Evolutionary conservation across 2,797 vertebrate species (phyloP), one percentile per base, ranked within the genome.

Genomic region (Zalophus californianus): DNA sequence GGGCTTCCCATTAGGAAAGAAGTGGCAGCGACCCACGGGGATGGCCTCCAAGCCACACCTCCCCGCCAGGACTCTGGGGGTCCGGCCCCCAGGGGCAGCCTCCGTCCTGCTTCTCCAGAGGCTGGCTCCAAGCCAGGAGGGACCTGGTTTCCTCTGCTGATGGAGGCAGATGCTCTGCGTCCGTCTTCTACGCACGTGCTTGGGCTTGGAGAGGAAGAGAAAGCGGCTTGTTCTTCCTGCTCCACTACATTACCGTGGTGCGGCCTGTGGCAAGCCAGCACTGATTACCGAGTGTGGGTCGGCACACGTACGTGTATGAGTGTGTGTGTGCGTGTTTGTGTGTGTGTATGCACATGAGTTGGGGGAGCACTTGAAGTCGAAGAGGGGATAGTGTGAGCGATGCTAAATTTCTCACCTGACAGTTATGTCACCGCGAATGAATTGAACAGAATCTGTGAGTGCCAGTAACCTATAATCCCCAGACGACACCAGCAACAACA

Each of bases 151-250:
- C 60, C 68, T 77, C 85, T 90, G 94, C 86, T 38, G 79, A 54
- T 54, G 89, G 82, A 90, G 88, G 90, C 96, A 90, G 91, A 86
- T 29, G 75, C 93, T 93, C 60, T 72, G 58, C 72, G 94, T 97
- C 82, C 92, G 79, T 97, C 97, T 97, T 96, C 96, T 79, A 29
- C 35, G 91, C 90, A 68, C 5, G 14, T 70, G 90, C 60, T 92
- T 92, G 83, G 94, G 97, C 95, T 97, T 96, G 97, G 78, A 97
- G 88, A 97, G 88, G 94, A 97, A 97, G 97, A 91, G 95, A 94
- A 97, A 97, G 96, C 14, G 2, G 94, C 92, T 93, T 91, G 80
- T 80, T 95, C 79, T 82, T 95, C 82, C 78, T 18, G 52, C 62
- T 83, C 72, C 86, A 82, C 96, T 96, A 93, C 66, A 83, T 97